A percentile compares a stretch with the other conserved stretches of the same genome.
These are phyloP conservation scores for Lerema accius DNA, from an alignment of 1,140 invertebrate species.

Conservation along the genomic window DNA sequence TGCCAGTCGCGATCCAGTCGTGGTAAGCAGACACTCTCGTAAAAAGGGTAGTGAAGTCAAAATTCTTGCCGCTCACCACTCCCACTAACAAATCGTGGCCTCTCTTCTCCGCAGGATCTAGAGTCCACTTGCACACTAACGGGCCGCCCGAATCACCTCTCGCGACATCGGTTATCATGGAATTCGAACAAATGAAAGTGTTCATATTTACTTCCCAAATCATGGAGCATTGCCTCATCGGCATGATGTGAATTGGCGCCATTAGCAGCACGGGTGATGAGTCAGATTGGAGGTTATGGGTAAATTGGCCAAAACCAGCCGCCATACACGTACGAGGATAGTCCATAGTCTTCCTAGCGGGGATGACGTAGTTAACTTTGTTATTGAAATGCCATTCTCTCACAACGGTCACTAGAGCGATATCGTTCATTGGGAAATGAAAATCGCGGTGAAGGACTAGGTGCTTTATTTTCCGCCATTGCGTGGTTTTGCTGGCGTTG, in stretches of 20 bases:
- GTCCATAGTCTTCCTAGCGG: conserved; percentile 44
- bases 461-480: conserved; percentile 51
- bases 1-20: conserved; percentile 52
- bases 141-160: conserved; percentile 67
- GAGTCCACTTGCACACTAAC: conserved; percentile 49
- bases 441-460: conserved; percentile 49
- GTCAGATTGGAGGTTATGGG: conserved; percentile 12
- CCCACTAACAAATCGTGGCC: conserved; percentile 53
- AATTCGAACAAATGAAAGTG: conserved; percentile 57
- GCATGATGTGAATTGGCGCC: conserved; percentile 49
- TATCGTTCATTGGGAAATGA: conserved; percentile 58
- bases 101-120: conserved; percentile 42
- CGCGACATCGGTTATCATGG: conserved; percentile 50
- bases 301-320: conserved; percentile 53
- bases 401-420: conserved; percentile 51
- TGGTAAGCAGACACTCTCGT: conserved; percentile 59
- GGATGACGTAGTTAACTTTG: conserved; percentile 44
- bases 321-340: conserved; percentile 48
- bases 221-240: conserved; percentile 46
- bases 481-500: conserved; percentile 42
- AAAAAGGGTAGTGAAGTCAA: conserved; percentile 60
- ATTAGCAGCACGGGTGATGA: conserved; percentile 46
- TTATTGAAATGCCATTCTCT: conserved; percentile 42
- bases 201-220: conserved; percentile 68
- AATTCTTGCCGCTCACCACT: conserved; percentile 65